A percentile compares a stretch with the other conserved stretches of the same genome.
phyloP scores from a whole-genome alignment of 2,113 vertebrate species.

The Bubo bubo region DNA sequence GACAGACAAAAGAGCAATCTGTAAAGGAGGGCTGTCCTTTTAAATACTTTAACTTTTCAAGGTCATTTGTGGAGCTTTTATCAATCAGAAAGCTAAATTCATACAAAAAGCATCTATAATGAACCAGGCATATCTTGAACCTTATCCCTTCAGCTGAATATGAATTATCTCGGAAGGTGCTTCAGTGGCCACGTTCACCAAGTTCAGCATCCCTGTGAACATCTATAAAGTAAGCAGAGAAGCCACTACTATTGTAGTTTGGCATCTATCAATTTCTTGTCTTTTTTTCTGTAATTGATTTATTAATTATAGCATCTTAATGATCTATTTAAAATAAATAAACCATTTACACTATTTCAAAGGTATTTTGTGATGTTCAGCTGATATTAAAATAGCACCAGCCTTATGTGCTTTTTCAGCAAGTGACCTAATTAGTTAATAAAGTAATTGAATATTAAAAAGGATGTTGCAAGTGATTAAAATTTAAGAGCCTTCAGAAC shows the following conservation, averaged over 20 bases:
- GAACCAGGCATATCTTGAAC: constrained; percentile 9
- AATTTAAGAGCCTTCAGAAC: constrained; percentile 89
- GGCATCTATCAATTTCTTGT: constrained; percentile 66
- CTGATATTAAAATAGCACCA: constrained; percentile 84
- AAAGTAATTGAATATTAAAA: constrained; percentile 91
- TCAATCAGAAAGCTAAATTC: constrained; percentile 50
- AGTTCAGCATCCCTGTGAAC: constrained; percentile 43
- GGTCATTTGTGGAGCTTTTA: constrained; percentile 43
- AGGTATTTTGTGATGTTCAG: constrained; percentile 83
- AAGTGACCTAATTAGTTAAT: constrained; percentile 91
- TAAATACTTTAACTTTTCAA: constrained; percentile 41
- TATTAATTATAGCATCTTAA: constrained; percentile 82
- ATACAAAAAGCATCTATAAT: constrained; percentile 46
- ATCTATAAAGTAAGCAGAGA: constrained; percentile 34
- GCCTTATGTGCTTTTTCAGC: constrained; percentile 85
- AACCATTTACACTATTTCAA: constrained; percentile 83
- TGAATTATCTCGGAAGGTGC: constrained; percentile 64
- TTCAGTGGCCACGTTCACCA: constrained; percentile 8
- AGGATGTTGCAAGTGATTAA: constrained; percentile 89
- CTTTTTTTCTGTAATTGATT: constrained; percentile 68
- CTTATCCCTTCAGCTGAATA: constrained; percentile 37
- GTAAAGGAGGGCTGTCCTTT: neutral
- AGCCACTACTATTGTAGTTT: constrained; percentile 41
- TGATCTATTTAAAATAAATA: constrained; percentile 87
- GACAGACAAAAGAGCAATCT: constrained; percentile 11